Base-by-base conservation (phyloP, 2,888 invertebrate species). In the Pasiphila rectangulata region DNA sequence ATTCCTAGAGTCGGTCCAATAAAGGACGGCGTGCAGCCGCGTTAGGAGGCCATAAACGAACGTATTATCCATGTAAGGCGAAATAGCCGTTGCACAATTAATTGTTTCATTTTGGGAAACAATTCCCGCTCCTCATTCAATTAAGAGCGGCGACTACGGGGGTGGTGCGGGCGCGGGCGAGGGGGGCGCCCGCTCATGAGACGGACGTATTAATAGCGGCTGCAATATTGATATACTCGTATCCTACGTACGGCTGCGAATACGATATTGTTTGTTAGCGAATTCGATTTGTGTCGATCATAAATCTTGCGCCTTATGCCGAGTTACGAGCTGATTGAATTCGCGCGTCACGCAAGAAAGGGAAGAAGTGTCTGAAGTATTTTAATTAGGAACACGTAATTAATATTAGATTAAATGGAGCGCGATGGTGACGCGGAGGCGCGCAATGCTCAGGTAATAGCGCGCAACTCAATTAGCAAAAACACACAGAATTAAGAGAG, bases 41-140 rank as follows among this genome's bases (percentile, higher is more conserved):
- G 88, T 85, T 87, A 87, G 88, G 84, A 84, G 84, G 78, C 86
- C 79, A 87, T 87, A 87, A 87, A 88, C 87, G 88, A 83, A 85
- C 87, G 86, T 86, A 87, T 88, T 88, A 88, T 87, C 88, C 88
- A 88, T 88, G 87, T 88, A 88, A 88, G 88, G 86, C 88, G 85
- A 79, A 85, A 88, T 88, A 86, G 87, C 88, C 88, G 87, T 88
- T 88, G 87, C 88, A 88, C 88, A 88, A 88, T 88, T 88, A 88
- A 88, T 88, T 88, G 88, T 88, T 88, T 88, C 87, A 88, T 88
- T 88, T 88, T 87, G 87, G 88, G 88, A 88, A 87, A 88, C 88
- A 88, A 87, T 88, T 88, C 86, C 87, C 87, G 86, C 87, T 88
- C 87, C 88, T 88, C 88, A 88, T 88, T 88, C 88, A 88, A 88